A percentile compares a stretch with the other conserved stretches of the same genome.
Evolutionary conservation across 2,113 vertebrate genomes (phyloP).

Genomic region (Antechinus stuartii): DNA sequence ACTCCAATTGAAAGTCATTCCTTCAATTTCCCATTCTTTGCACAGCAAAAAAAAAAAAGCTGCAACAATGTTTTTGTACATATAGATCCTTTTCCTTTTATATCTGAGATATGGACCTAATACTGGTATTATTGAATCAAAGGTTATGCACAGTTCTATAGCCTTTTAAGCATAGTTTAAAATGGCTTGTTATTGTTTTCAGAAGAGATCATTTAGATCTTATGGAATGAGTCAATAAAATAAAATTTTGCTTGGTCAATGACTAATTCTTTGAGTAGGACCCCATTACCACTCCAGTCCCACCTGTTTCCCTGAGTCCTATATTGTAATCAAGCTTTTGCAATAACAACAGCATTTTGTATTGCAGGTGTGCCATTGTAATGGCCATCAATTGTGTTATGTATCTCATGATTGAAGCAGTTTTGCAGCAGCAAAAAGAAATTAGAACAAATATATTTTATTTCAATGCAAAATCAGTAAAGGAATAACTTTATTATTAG

Average conservation of each 20-base stretch:
- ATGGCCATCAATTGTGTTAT: constrained; percentile 15
- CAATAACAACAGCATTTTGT: neutral
- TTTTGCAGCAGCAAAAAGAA: neutral
- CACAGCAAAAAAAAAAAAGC: too few species aligned
- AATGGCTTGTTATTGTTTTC: constrained; percentile 15
- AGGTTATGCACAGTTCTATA: too few species aligned
- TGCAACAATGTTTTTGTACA: too few species aligned
- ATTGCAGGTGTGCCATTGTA: constrained; percentile 39
- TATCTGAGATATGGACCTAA: too few species aligned
- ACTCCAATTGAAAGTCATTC: too few species aligned
- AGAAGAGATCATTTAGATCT: neutral
- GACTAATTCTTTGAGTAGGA: neutral
- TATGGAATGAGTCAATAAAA: neutral
- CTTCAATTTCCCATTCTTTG: too few species aligned
- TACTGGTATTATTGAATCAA: too few species aligned
- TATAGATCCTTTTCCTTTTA: too few species aligned
- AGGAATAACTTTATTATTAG: too few species aligned
- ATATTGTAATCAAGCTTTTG: neutral
- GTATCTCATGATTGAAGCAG: neutral
- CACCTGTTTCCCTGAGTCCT: too few species aligned
- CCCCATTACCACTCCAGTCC: constrained; percentile 7
- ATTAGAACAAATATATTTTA: constrained; percentile 12
- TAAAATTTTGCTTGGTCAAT: neutral
- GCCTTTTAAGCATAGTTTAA: too few species aligned
- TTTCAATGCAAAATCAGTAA: too few species aligned